Base-by-base conservation (phyloP, 23 tunicate genomes). In the Clavelina lepadiformis region DNA sequence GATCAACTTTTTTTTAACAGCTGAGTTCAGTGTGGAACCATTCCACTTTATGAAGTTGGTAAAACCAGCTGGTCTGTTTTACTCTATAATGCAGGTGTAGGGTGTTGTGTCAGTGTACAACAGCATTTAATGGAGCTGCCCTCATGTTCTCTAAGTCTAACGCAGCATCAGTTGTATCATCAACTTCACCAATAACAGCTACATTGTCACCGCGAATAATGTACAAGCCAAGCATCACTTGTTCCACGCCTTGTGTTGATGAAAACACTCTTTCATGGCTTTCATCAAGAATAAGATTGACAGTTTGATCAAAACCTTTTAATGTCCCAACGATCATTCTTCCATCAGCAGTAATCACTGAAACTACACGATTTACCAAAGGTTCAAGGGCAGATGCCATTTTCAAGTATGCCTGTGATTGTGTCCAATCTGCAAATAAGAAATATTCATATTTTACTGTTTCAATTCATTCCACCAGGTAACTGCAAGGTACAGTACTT, bases 191-290 rank as follows among this genome's bases (percentile, higher is more conserved):
- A 24, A 89, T 59, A 1, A 89, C 91, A 38, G 97, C 97, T 46
- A 91, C 98, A 67, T 91, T 91, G 47, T 91, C 98, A 0, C 98
- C 98, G 5, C 98, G 61, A 71, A 91, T 82, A 28, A 91, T 77
- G 61, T 91, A 91, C 8, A 91, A 79, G 58, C 98, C 98, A 23
- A 91, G 80, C 82, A 75, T 67, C 45, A 82, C 92, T 61, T 77
- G 98, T 45, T 91, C 98, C 31, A 91, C 98, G 2, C 98, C 98
- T 23, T 72, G 78, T 3, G 75, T 31, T 28, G 98, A 82, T n/a
- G 97, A 89, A 68, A 91, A 91, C 37, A 91, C 98, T 23, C 98
- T 59, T 72, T 91, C 98, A 59, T 91, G 92, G 44, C 86, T 91
- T 50, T 91, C 92, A 41, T 82, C 92, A 49, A 91, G 73, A 29